Base-by-base conservation (phyloP, 2,888 invertebrate species). In the Troglohyphantes excavatus region DNA sequence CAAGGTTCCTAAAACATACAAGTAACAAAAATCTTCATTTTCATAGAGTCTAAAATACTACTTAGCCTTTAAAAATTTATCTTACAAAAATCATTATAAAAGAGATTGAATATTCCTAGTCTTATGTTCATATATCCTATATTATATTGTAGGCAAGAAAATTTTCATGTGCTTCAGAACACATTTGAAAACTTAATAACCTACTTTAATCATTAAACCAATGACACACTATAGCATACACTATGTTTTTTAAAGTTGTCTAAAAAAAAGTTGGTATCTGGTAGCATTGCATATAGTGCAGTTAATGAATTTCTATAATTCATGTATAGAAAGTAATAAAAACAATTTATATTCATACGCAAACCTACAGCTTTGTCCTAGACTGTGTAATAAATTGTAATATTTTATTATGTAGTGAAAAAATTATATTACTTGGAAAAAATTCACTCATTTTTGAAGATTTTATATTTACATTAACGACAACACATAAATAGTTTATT, bases 221-320 rank as follows among this genome's bases (percentile, higher is more conserved):
- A 85, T 65, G 23, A 26, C 43, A 67, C 33, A 46, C 79, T 73
- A 70, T 23, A 68, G 65, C 21, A 79, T 72, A 86, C 46, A 65
- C 79, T 79, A 79, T 46, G 63, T 61, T 29, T 86, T 29, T 72
- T 63, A 65, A 78, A 70, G 63, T 79, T 72, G 46, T 63, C 85
- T 85, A 85, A 26, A 59, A 46, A 9, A 29, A 23, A 61, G 1
- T 39, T n/a, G 53, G 19, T 27, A 76, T 76, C 63, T 79, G 86
- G 86, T 86, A 86, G 86, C 72, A 70, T 79, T 86, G 86, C 79
- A 86, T 53, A 75, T 68, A 59, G 33, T 76, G 67, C 65, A 85
- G 75, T 59, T 68, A 72, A 9, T 68, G 23, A 46, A 29, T 59
- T 61, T 33, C 29, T 21, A 17, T 33, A 6, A 33, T 6, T 33